Evolutionary conservation across 2,888 invertebrate species (phyloP), one percentile per base, ranked within the genome.

Genomic region (Monochamus alternatus): DNA sequence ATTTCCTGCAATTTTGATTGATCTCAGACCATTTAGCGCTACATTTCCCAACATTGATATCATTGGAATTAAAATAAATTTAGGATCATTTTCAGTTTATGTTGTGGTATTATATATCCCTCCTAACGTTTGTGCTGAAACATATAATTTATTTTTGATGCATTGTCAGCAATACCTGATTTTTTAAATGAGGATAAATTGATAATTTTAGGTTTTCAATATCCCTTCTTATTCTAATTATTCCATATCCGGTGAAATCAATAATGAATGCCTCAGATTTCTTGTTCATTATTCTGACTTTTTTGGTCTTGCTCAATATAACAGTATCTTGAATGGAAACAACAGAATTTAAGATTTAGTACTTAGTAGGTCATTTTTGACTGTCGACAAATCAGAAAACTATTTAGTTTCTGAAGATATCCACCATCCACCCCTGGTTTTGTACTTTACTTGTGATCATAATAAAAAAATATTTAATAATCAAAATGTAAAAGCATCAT

Each of bases 1-100:
- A 5, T 55, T 55, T 14, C 3, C n/a, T 55, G 3, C n/a, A 5
- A n/a, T 4, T 3, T 8, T 51, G 3, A n/a, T 5, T n/a, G n/a
- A 55, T 14, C 14, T 55, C 3, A n/a, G n/a, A 14, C 3, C 22
- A n/a, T 3, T 55, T 4, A 4, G 3, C 14, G 14, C 2, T 55
- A 3, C 14, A 14, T 55, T 55, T 62, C 62, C 62, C 10, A 12
- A 62, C 32, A 62, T 62, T 12, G 62, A 62, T 62, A 10, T 62
- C 5, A 55, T 55, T 14, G 55, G 55, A 7, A 14, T 55, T n/a
- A 55, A 55, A 55, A 22, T 55, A n/a, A 55, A n/a, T n/a, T 55
- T 55, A 3, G 5, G 3, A 3, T 14, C n/a, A 3, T 14, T 55
- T 55, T n/a, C 14, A 3, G 22, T 55, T 2, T 14, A 4, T 55